Evolutionary conservation across 2,888 invertebrate species (phyloP).

Genomic region (Osedax fenrisi): DNA sequence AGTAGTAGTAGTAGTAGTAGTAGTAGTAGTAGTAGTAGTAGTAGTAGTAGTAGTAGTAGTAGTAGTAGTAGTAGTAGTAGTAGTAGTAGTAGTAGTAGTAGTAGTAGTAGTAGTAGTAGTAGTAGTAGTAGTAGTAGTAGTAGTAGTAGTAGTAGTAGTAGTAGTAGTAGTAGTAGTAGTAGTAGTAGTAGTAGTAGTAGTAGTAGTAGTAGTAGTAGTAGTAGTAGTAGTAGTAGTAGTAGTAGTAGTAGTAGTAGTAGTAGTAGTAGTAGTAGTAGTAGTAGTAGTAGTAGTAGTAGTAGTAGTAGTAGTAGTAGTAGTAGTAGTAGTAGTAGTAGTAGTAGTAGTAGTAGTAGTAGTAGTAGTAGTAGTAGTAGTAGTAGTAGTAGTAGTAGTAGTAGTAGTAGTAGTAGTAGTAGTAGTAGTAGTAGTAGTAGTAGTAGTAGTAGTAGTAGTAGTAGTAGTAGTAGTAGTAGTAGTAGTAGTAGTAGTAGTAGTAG

Average conservation of each 20-base stretch:
- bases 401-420: no score
- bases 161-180: slow-evolving; percentile 20
- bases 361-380: no score
- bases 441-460: no score
- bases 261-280: slow-evolving; percentile 9
- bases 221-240: slow-evolving; percentile 24
- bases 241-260: slow-evolving; percentile 18
- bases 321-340: slow-evolving; percentile 11
- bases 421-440: no score
- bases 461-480: no score
- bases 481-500: no score
- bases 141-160: slow-evolving; percentile 19
- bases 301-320: slow-evolving; percentile 14
- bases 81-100: slow-evolving; percentile 7
- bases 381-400: no score
- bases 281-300: slow-evolving; percentile 17
- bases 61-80: slow-evolving; percentile 5
- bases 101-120: slow-evolving; percentile 16
- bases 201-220: slow-evolving; percentile 22
- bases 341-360: slow-evolving; percentile 1
- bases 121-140: slow-evolving; percentile 11
- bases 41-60: background rate
- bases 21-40: background rate
- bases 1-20: slow-evolving; percentile 23
- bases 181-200: slow-evolving; percentile 23